Evolutionary conservation across 92 coral and sea anemone species (phyloP), one percentile per base, ranked within the genome.

Genomic region (Porites evermanni): DNA sequence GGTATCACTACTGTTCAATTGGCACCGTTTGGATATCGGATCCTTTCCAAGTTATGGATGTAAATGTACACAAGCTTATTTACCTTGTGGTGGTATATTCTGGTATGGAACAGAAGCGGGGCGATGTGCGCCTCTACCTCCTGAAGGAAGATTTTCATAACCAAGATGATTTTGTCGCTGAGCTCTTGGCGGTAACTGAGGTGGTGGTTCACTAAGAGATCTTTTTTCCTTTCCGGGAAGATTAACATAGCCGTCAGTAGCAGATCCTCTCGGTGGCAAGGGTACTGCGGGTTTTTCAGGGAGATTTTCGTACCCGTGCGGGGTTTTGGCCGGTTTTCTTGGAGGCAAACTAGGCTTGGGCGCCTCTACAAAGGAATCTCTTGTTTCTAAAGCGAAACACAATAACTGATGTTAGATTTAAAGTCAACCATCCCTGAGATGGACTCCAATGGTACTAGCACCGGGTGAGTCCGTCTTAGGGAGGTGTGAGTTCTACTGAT

Each of bases 231-330:
- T 79, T 16, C 74, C 50, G 12, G 84, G 84, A 8, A 52, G 65
- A 23, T 79, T 79, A 17, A 52, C 70, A 44, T 81, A 81, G 11
- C 78, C 77, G 1, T 70, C 69, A 2, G 17, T 53, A 0, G 60
- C 14, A 44, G 86, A 60, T 21, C 26, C 9, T 70, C 68, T 81
- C 44, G 86, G 70, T 18, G 86, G 77, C 21, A 38, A 18, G 10
- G 24, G 18, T 18, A 54, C 69, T 59, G 54, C 87, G 54, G 70
- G 72, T 79, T 89, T 89, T 3, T 78, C 73, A 58, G 92, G 86
- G 13, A 89, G 24, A 75, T 89, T 89, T 67, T 89, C 92, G 38
- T 89, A 89, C 18, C 89, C 89, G 29, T 67, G 89, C 17, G 72
- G 19, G 61, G 70, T 26, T 21, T 74, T 38, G n/a, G 66, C 85